Conservation (phyloP, 2,888 invertebrate genomes). For the Gari tellinella region DNA sequence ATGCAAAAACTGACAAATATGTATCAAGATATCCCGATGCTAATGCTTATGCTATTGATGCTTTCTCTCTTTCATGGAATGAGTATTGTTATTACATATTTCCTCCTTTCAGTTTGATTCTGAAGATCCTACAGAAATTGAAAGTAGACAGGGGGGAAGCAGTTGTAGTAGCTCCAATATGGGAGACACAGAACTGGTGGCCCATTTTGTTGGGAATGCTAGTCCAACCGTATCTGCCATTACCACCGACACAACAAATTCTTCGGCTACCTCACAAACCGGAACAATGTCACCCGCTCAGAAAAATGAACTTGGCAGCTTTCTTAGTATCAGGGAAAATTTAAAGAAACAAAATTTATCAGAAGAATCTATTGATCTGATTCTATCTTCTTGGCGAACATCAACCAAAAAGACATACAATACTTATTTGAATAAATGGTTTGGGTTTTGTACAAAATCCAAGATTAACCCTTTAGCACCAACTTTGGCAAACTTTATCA, state of each 20-base stretch:
- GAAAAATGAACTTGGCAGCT: conserved; percentile 16
- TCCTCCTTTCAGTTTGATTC: conserved; percentile 27
- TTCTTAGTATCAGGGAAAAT: conserved; percentile 25
- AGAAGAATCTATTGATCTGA: conserved; percentile 9
- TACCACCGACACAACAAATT: conserved; percentile 13
- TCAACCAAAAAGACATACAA: conserved; percentile 21
- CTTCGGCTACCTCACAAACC: conserved; percentile 19
- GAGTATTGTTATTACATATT: conserved; percentile 17
- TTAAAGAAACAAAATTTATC: conserved; percentile 1
- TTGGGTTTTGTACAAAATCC: conserved; percentile 11
- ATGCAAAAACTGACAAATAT: conserved; percentile 26
- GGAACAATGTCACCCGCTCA: conserved; percentile 16
- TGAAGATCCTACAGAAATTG: conserved; percentile 26
- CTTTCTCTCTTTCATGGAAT: conserved; percentile 36
- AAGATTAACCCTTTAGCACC: conserved; percentile 11
- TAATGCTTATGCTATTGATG: conserved; percentile 29
- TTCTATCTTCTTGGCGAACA: conserved; percentile 13
- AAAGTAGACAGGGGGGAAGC: conserved; percentile 16
- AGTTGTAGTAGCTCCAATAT: conserved; percentile 25
- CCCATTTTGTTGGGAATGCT: conserved; percentile 7
- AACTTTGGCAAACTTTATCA: conserved; percentile 3
- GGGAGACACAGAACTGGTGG: conserved; percentile 33
- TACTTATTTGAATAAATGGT: conserved; percentile 12
- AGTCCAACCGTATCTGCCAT: neutral
- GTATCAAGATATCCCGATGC: conserved; percentile 43